These are phyloP conservation scores for Scophthalmus maximus DNA, from an alignment of 2,113 vertebrate species.

Conservation along the genomic window DNA sequence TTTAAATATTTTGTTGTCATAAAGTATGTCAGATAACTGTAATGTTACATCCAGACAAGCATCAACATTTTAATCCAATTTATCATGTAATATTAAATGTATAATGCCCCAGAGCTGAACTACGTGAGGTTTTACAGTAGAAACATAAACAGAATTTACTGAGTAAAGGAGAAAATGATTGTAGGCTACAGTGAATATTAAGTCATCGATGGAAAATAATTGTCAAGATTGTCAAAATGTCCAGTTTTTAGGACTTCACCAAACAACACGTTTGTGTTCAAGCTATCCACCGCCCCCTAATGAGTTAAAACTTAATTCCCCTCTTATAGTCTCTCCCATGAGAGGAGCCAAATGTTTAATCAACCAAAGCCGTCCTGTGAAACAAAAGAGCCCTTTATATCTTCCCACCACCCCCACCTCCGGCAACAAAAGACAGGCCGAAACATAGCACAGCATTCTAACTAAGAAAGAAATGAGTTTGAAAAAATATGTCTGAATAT, in stretches of 20 bases:
- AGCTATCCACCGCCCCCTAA: background rate
- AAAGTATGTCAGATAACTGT: background rate
- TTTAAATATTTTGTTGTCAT: background rate
- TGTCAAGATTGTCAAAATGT: background rate
- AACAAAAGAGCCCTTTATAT: constrained; percentile 73
- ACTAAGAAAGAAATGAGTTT: background rate
- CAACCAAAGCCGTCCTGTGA: constrained; percentile 50
- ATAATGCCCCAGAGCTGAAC: background rate
- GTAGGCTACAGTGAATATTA: background rate
- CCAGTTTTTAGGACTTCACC: background rate
- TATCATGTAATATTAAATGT: background rate
- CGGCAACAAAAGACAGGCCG: constrained; percentile 37
- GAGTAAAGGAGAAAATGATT: constrained; percentile 24
- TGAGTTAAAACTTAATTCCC: constrained; percentile 22
- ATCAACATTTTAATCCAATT: too few relatives aligned
- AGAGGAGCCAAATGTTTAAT: constrained; percentile 70
- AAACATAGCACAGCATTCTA: constrained; percentile 11
- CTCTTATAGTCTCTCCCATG: constrained; percentile 30
- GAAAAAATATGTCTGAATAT: background rate
- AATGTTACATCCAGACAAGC: background rate
- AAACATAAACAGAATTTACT: background rate
- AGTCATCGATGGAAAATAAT: background rate
- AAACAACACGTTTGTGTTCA: background rate
- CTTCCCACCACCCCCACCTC: background rate
- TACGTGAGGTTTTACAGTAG: background rate